Base-by-base conservation (phyloP, 1,140 invertebrate species). In the Sycophila sp. region DNA sequence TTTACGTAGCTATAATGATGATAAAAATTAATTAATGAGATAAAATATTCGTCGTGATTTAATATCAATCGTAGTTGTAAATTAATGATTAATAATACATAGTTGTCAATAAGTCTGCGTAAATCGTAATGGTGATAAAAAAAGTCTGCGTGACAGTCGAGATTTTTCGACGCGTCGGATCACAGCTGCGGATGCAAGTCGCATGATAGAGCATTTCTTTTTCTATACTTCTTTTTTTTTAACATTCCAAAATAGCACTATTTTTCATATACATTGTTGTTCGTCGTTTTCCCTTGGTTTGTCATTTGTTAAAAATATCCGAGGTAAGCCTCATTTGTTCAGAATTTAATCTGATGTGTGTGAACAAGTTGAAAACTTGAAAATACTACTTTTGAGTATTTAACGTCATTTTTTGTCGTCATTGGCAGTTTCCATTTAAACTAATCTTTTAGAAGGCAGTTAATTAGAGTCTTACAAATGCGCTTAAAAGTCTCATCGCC, bases 181-280 rank as follows among this genome's bases (percentile, higher is more conserved):
- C 68, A 70, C 68, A 70, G 59, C 68, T 70, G 68, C 68, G 68
- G 68, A 70, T 47, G 19, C 63, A 70, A 70, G 68, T 58, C 68
- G 45, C 11, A 30, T 53, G 32, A 36, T 60, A 42, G 28, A 49
- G 42, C 36, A 42, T 34, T 58, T 36, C 24, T 3, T 26, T 51
- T 45, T 34, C n/a, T 34, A 64, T 49, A 64, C 32, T n/a, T n/a
- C n/a, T n/a, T n/a, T 53, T 53, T 36, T 58, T 56, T 56, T 32
- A 8, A 34, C 30, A 32, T 45, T 42, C 6, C 19, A 56, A 66
- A 56, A 40, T 45, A 66, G 53, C 26, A 38, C 24, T 65, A 17
- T 66, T 26, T 59, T 42, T 30, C 13, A 13, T 58, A 11, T 42
- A 15, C 40, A 22, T 53, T 26, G 47, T 19, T 19, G 13, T 32